Evolutionary conservation across 1,140 invertebrate genomes (phyloP), one percentile per base, ranked within the genome.

Genomic region (Drosophila sturtevanti): DNA sequence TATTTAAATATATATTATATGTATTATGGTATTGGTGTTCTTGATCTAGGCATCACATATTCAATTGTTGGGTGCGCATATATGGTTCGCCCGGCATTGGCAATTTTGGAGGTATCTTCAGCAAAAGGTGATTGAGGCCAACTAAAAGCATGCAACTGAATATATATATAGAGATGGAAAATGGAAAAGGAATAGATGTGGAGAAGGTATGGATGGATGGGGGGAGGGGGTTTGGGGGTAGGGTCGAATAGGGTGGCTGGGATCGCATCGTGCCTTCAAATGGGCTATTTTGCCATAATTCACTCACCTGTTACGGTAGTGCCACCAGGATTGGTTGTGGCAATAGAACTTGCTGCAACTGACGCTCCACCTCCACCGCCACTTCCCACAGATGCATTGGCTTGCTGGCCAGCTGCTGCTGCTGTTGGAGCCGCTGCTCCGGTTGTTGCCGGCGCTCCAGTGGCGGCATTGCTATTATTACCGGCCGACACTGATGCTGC

Each of bases 261-360:
- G n/a, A n/a, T n/a, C n/a, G n/a, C n/a, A n/a, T n/a, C n/a, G 58
- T 14, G 52, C 48, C 62, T 52, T 31, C 4, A 41, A 51, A 71
- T 69, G 54, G 69, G n/a, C n/a, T n/a, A n/a, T n/a, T n/a, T 31
- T 31, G 27, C 6, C 27, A 7, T 6, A 1, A 31, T 51, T 78
- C 75, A 89, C 84, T 89, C 84, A 89, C 84, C 84, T 89, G 84
- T 89, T 69, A 89, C 81, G 18, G 89, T 89, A 63, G 67, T 52
- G 77, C 84, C 79, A 68, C 84, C 68, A 72, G 84, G 66, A 62
- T 84, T 89, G 63, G 68, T 84, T 67, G 79, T 76, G 68, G 71
- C 64, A 58, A 75, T 72, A 10, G 77, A 64, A 34, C 81, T 79
- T 24, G 74, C 64, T 72, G 82, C 84, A 68, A 65, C 72, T 55